These are phyloP conservation scores for Seriola dumerili DNA, from an alignment of 2,113 vertebrate genomes.

Conservation along the genomic window DNA sequence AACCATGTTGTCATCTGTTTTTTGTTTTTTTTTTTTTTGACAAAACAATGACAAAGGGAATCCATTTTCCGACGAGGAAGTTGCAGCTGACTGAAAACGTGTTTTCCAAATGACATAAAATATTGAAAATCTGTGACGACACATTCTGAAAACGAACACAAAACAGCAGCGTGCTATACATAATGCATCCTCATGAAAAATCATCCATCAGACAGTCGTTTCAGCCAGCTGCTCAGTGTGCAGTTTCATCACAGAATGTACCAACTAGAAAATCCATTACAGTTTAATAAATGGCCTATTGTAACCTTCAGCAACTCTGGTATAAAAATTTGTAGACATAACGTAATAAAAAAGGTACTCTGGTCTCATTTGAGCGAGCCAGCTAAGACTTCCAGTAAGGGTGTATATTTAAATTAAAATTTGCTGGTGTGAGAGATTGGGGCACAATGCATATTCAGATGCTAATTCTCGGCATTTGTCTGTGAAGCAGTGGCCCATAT, in stretches of 20 bases:
- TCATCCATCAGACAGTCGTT: conserved; percentile 9
- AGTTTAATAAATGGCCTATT: conserved; percentile 72
- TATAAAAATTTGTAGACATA: conserved; percentile 75
- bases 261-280: conserved; percentile 67
- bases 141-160: conserved; percentile 4
- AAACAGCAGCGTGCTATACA: not conserved
- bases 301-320: conserved; percentile 73
- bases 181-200: conserved; percentile 32
- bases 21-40: too few species aligned
- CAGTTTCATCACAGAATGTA: conserved; percentile 43
- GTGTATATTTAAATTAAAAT: conserved; percentile 77
- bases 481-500: conserved; percentile 73
- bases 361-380: conserved; percentile 66
- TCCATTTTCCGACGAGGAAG: too few species aligned
- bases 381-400: conserved; percentile 50
- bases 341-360: conserved; percentile 78
- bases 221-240: conserved; percentile 12
- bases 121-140: not conserved
- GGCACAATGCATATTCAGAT: conserved; percentile 81
- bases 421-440: conserved; percentile 73
- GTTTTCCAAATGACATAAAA: conserved; percentile 2
- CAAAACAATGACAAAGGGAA: too few species aligned
- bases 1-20: too few species aligned
- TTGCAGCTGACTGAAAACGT: conserved; percentile 1
- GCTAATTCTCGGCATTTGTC: conserved; percentile 78